These are phyloP conservation scores for Condylostylus longicornis DNA, from an alignment of 1,140 invertebrate species.

Conservation along the genomic window DNA sequence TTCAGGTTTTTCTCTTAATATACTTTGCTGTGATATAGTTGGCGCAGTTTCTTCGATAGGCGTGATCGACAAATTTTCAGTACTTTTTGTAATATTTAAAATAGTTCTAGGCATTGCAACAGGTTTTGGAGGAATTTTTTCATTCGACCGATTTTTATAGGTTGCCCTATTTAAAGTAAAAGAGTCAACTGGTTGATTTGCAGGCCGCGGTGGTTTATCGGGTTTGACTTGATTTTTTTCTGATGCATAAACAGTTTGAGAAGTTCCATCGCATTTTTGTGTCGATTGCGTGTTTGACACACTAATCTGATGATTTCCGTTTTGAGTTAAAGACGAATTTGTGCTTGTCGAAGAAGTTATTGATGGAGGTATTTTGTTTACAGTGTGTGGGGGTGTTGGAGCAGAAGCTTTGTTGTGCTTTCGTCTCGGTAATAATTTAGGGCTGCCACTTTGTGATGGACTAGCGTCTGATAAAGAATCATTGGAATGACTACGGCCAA, in stretches of 20 bases:
- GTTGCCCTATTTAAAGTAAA: constrained; percentile 36
- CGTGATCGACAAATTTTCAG: constrained; percentile 1
- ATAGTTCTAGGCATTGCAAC: constrained; percentile 41
- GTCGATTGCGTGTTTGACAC: too few species aligned
- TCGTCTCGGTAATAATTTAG: constrained; percentile 50
- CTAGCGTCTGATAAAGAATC: constrained; percentile 47
- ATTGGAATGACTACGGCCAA: constrained; percentile 46
- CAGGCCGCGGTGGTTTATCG: constrained; percentile 36
- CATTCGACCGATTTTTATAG: constrained; percentile 30
- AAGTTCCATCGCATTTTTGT: neutral
- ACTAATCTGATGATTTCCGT: too few species aligned
- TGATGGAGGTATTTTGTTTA: too few species aligned
- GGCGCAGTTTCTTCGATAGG: neutral
- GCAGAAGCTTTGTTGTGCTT: constrained; percentile 49
- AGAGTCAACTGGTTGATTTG: constrained; percentile 32
- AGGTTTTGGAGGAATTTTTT: constrained; percentile 24
- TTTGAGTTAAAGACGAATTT: too few species aligned
- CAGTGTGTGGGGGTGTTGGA: constrained; percentile 48
- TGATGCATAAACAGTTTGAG: neutral
- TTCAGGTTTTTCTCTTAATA: neutral
- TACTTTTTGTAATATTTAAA: constrained; percentile 17
- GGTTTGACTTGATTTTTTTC: constrained; percentile 29
- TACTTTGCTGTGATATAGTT: too few species aligned
- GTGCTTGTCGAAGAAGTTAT: too few species aligned
- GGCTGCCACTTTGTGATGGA: constrained; percentile 51